A percentile compares a stretch with the other conserved stretches of the same genome.
phyloP scores from a whole-genome alignment of 1,140 invertebrate species.

The Cecropterus lyciades region DNA sequence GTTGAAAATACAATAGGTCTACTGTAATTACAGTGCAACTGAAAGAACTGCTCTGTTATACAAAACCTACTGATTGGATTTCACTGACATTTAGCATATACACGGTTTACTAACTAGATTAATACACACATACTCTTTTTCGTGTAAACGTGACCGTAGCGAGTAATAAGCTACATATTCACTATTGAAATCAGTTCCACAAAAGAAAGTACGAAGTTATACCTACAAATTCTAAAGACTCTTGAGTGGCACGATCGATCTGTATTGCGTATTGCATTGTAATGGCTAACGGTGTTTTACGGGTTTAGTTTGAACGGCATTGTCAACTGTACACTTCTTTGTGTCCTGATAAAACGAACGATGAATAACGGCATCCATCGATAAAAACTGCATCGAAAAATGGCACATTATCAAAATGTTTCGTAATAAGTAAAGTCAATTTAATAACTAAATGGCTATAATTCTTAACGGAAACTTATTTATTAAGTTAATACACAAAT shows the following conservation, averaged over 20 bases:
- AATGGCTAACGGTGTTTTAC: conserved; percentile 26
- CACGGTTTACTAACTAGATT: no score
- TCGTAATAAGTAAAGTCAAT: not conserved
- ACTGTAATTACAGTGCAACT: no score
- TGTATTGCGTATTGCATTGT: conserved; percentile 34
- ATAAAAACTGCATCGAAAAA: not conserved
- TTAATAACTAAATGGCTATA: no score
- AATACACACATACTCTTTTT: no score
- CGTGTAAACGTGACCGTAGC: no score
- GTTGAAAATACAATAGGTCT: no score
- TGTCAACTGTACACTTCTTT: conserved; percentile 23
- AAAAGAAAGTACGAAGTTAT: not conserved
- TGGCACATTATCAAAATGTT: not conserved
- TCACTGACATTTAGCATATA: no score
- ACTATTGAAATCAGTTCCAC: no score
- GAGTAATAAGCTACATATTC: no score
- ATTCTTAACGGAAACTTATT: no score
- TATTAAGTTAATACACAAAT: not conserved
- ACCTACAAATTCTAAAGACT: conserved; percentile 3
- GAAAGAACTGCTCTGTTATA: no score
- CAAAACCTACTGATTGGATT: no score
- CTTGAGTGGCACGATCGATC: conserved; percentile 13
- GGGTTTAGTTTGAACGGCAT: conserved; percentile 32
- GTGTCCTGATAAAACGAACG: conserved; percentile 6
- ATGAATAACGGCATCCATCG: conserved; percentile 16